phyloP scores from a whole-genome alignment of 1,140 invertebrate species.

The Neotoxoptera formosana region DNA sequence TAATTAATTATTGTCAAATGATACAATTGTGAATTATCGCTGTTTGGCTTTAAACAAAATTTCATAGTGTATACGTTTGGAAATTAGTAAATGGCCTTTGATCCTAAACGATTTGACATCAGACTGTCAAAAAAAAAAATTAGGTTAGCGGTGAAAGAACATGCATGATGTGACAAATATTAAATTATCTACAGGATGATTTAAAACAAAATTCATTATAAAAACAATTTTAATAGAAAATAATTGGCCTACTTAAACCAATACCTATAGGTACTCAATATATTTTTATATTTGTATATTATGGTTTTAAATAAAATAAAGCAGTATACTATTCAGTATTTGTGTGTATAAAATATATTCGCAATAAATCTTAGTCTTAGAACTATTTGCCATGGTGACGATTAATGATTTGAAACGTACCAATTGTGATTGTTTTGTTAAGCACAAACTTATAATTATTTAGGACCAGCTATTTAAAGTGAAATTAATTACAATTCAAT shows the following conservation, averaged over 20 bases:
- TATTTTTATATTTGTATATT: neutral
- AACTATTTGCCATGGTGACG: neutral
- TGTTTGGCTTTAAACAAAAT: neutral
- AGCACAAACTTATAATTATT: neutral
- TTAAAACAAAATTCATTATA: neutral
- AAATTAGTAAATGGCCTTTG: conserved; percentile 28
- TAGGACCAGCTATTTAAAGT: neutral
- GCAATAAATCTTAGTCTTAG: neutral
- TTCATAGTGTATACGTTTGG: neutral
- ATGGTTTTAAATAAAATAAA: neutral
- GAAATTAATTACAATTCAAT: neutral
- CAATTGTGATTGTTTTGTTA: neutral
- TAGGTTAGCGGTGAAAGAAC: conserved; percentile 20
- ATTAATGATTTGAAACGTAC: neutral
- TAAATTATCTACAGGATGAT: conserved; percentile 22
- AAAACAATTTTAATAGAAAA: neutral
- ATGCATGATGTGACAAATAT: conserved; percentile 3
- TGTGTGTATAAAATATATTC: neutral
- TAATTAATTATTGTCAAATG: neutral
- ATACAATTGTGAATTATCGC: neutral
- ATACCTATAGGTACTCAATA: neutral
- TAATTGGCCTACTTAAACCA: neutral
- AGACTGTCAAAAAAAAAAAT: conserved; percentile 34
- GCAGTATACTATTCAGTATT: neutral
- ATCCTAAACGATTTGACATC: conserved; percentile 27